Evolutionary conservation across 2,797 vertebrate genomes (phyloP).

Genomic region (Gadopsis marmoratus): DNA sequence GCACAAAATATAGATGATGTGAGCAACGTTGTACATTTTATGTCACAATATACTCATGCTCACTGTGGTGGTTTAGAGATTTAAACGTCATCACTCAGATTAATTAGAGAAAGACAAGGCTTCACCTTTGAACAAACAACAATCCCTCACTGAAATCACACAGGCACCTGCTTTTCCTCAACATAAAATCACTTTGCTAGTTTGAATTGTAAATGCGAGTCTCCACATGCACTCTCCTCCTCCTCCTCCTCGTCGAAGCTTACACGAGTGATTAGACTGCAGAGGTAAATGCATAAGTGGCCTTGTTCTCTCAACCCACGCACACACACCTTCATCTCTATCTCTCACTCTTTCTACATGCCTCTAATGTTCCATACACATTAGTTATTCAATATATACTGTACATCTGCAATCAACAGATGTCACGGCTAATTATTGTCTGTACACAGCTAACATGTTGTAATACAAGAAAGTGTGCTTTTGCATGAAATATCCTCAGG

Average conservation of each 20-base stretch:
- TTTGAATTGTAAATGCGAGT: slow-evolving; percentile 67
- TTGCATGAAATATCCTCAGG: not conserved
- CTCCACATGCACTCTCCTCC: slow-evolving; percentile 50
- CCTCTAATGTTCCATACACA: slow-evolving; percentile 5
- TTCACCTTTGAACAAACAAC: slow-evolving; percentile 47
- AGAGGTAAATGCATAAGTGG: slow-evolving; percentile 66
- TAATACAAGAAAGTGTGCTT: not conserved
- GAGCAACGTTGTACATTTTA: slow-evolving; percentile 19
- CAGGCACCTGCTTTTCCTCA: slow-evolving; percentile 35
- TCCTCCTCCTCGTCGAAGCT: slow-evolving; percentile 52
- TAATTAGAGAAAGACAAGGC: slow-evolving; percentile 29
- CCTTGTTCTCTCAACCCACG: slow-evolving; percentile 70
- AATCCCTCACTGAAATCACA: slow-evolving; percentile 54
- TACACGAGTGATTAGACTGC: slow-evolving; percentile 68
- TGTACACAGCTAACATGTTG: not conserved
- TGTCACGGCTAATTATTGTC: slow-evolving; percentile 9
- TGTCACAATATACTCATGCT: slow-evolving; percentile 21
- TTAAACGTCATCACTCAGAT: slow-evolving; percentile 16
- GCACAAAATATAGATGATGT: slow-evolving; percentile 7
- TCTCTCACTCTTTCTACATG: slow-evolving; percentile 13
- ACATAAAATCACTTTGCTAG: slow-evolving; percentile 43
- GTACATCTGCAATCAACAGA: slow-evolving; percentile 33
- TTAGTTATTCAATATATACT: not conserved
- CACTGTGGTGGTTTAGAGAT: slow-evolving; percentile 7
- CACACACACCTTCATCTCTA: slow-evolving; percentile 46